These are phyloP conservation scores for Tanaodytes sp. DNA, from an alignment of 2,888 invertebrate species.

Conservation along the genomic window DNA sequence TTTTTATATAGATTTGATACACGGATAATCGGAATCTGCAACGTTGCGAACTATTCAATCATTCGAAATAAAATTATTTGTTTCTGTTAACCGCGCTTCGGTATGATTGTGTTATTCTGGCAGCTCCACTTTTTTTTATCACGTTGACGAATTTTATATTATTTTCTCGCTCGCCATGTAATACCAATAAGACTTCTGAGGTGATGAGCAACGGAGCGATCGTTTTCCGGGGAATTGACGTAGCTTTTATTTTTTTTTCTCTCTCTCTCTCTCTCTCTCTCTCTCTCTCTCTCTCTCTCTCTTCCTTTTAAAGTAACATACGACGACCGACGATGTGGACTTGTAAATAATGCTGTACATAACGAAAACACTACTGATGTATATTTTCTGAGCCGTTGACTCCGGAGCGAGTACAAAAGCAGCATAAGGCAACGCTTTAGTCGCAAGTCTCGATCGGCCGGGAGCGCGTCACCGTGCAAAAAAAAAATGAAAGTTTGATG, in stretches of 20 bases:
- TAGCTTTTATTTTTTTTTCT: too few relatives aligned
- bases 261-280: too few relatives aligned
- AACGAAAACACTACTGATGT: constrained; percentile 28
- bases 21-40: too few relatives aligned
- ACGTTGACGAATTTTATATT: constrained; percentile 8
- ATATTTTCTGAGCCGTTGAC: constrained; percentile 31
- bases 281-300: too few relatives aligned
- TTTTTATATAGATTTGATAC: constrained; percentile 28
- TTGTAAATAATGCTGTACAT: constrained; percentile 53
- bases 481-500: too few relatives aligned
- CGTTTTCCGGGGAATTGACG: too few relatives aligned
- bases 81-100: too few relatives aligned
- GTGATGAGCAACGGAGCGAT: constrained; percentile 16
- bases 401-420: constrained; percentile 7
- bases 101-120: not conserved
- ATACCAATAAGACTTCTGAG: not conserved
- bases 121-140: not conserved
- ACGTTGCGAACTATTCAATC: too few relatives aligned
- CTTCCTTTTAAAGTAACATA: constrained; percentile 39
- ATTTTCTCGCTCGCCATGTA: not conserved
- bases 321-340: constrained; percentile 32
- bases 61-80: too few relatives aligned
- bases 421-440: constrained; percentile 14
- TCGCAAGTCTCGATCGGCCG: constrained; percentile 37
- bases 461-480: constrained; percentile 9